Evolutionary conservation across 53 echinoderm and acorn worm species (phyloP).

Genomic region (Astropecten irregularis): DNA sequence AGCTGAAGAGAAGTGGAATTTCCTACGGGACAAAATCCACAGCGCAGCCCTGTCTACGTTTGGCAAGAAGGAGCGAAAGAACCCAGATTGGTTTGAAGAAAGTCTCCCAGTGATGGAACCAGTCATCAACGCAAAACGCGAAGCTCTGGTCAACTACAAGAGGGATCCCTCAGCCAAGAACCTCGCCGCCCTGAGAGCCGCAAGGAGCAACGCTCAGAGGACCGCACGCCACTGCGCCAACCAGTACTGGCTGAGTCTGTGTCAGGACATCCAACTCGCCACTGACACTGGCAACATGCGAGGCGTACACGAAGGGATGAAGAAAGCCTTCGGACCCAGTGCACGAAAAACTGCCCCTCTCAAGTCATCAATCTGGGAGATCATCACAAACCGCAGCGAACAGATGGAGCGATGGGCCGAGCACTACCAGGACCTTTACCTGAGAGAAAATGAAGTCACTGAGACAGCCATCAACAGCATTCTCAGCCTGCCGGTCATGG

Average conservation of each 20-base stretch:
- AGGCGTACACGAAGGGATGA: slow-evolving; percentile 40
- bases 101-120: neutral
- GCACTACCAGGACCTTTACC: slow-evolving; percentile 18
- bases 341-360: neutral
- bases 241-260: slow-evolving; percentile 34
- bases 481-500: neutral
- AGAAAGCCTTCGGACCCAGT: slow-evolving; percentile 32
- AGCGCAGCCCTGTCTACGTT: slow-evolving; percentile 26
- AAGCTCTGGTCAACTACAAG: neutral
- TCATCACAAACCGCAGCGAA: neutral
- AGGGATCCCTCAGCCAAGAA: neutral
- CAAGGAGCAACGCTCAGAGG: slow-evolving; percentile 7
- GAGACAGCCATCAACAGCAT: neutral
- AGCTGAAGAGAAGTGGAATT: slow-evolving; percentile 17
- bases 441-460: neutral
- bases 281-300: slow-evolving; percentile 29
- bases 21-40: slow-evolving; percentile 10
- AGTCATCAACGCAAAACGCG: neutral
- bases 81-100: slow-evolving; percentile 7
- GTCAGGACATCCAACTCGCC: slow-evolving; percentile 18
- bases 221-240: slow-evolving; percentile 42
- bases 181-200: neutral
- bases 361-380: slow-evolving; percentile 5
- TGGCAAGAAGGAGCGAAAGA: slow-evolving; percentile 13
- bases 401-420: slow-evolving; percentile 52